phyloP scores from a whole-genome alignment of 53 echinoderm and acorn worm genomes.

The Zoroaster sp. region DNA sequence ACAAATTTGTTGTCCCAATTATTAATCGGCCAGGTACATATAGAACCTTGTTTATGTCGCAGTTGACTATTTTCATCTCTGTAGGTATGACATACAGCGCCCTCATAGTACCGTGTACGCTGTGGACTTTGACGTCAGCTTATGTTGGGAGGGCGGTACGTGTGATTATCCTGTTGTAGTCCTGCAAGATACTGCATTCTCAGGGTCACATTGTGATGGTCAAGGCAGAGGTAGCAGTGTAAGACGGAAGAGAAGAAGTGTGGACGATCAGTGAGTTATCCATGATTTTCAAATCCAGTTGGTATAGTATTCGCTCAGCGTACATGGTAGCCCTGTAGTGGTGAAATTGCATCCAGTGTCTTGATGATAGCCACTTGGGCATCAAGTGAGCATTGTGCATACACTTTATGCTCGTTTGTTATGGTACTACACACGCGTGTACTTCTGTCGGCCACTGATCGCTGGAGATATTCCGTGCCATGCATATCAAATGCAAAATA shows the following conservation, averaged over 20 bases:
- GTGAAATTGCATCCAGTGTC: background rate
- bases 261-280: constrained; percentile 20
- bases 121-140: constrained; percentile 30
- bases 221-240: background rate
- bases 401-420: background rate
- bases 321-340: background rate
- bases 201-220: constrained; percentile 18
- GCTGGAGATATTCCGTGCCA: too few species aligned
- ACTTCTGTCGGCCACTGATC: background rate
- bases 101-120: constrained; percentile 14
- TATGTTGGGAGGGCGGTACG: constrained; percentile 21
- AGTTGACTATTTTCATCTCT: background rate
- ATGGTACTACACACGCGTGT: too few species aligned
- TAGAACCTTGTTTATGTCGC: too few species aligned
- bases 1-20: too few species aligned
- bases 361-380: background rate
- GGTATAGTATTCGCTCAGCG: background rate
- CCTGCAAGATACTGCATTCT: constrained; percentile 37
- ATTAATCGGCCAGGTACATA: too few species aligned
- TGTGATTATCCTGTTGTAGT: constrained; percentile 37
- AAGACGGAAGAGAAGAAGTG: constrained; percentile 28
- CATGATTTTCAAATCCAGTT: background rate
- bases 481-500: too few species aligned
- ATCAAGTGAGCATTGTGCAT: background rate
- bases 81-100: constrained; percentile 9